Percentiles rank a stretch among this genome's conserved stretches.
Conservation (phyloP, 2,888 invertebrate genomes). For the Oasisia sp. region DNA sequence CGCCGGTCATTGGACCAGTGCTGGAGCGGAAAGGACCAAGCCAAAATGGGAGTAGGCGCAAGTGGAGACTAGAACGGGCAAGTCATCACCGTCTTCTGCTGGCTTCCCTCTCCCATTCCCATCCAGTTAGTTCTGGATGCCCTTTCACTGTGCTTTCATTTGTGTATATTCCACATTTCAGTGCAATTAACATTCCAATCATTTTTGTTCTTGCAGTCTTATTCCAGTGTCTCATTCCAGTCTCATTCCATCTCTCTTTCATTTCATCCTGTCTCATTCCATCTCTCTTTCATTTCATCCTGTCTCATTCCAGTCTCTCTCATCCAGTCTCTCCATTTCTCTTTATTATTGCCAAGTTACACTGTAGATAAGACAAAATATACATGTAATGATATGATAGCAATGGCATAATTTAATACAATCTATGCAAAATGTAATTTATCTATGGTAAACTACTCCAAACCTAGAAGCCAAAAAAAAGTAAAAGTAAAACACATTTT, state of each 20-base stretch:
- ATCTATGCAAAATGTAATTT: no score
- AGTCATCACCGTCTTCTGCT: background rate
- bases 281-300: background rate
- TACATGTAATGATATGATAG: no score
- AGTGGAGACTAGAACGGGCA: background rate
- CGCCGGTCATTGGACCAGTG: background rate
- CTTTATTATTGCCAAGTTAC: background rate
- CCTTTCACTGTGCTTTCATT: background rate
- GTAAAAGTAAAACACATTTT: no score
- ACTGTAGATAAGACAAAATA: background rate
- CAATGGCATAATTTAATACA: no score
- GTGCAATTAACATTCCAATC: no score
- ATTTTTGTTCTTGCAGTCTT: no score
- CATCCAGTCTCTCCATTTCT: background rate
- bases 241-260: background rate
- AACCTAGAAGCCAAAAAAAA: no score
- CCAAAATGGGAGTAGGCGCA: slow-evolving; percentile 17
- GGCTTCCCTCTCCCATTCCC: background rate
- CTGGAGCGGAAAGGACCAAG: background rate
- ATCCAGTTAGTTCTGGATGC: background rate
- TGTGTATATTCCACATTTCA: background rate
- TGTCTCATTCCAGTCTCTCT: background rate
- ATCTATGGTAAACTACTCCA: no score
- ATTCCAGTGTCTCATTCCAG: background rate
- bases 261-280: background rate